Evolutionary conservation across 2,888 invertebrate genomes (phyloP), one percentile per base, ranked within the genome.

Genomic region (Himalopsyche tibetana): DNA sequence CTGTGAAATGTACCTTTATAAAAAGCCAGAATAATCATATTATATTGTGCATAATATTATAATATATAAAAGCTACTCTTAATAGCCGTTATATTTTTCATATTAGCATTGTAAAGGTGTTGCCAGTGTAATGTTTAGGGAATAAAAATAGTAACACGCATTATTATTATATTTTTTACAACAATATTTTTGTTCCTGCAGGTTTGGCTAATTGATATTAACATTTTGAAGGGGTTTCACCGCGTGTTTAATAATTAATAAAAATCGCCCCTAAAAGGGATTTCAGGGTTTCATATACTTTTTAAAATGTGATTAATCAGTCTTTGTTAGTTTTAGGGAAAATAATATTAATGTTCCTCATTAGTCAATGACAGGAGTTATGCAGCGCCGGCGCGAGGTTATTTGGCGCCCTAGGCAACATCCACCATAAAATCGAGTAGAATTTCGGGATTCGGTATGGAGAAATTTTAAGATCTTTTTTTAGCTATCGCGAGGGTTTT

Each of bases 191-290:
- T 15, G n/a, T 63, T 19, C 63, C 28, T 63, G 4, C 19, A 63
- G 63, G 63, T 63, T 19, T 4, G 28, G 63, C 63, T 63, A 63
- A 63, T 63, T 63, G 63, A 63, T 63, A 63, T 63, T 63, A 63
- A 63, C 28, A 63, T 63, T 63, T 63, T 6, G 19, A 63, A 63
- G 63, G 63, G 63, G 63, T 63, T 19, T 63, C 19, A 11, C 19
- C 19, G 28, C 19, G 63, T 19, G 19, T 19, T 15, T 9, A 19
- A 19, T 5, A 28, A 63, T 63, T 63, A 63, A 63, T 63, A 63
- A 19, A 63, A 63, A 19, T 63, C 63, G 19, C 63, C 63, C 63
- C 19, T 63, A 4, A 15, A 19, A 11, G n/a, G 8, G 19, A 63
- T 63, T 56, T 63, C n/a, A 19, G 63, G 19, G 19, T 19, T 6